Base-by-base conservation (phyloP, 2,888 invertebrate species). In the Cyaniris semiargus region DNA sequence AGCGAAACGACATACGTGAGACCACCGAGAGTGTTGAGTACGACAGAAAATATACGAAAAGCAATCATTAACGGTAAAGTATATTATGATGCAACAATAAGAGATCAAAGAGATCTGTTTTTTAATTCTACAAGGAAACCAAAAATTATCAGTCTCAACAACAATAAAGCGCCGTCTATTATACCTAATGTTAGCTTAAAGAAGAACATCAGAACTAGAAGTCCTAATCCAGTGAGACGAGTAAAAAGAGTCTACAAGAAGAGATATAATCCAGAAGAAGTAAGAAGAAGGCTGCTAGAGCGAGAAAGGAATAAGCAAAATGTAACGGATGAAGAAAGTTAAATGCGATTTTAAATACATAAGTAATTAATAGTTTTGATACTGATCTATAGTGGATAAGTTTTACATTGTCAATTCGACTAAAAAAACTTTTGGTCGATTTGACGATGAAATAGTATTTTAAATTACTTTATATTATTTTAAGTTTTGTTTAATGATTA, bases 251-350 rank as follows among this genome's bases (percentile, higher is more conserved):
- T 94, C 7, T 94, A 90, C 78, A 91, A 86, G 80, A 92, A 92
- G 81, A 91, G 89, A 81, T 94, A 94, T 80, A 93, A 94, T 75
- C 94, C 94, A n/a, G 93, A 90, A 1, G 94, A 94, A 87, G 94
- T 94, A 7, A 92, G 94, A 85, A 89, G 89, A 84, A 86, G 94
- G 82, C 86, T 94, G 84, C 83, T 94, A 78, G 93, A 94, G 80
- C 87, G 90, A 83, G 93, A 94, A 75, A 91, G 84, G 76, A 88
- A 81, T 85, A 86, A 84, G 74, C 74, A 81, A 88, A 87, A 82
- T 79, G 83, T 79, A 78, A 85, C 66, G 71, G 79, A 79, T 60
- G 48, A 75, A 70, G 79, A 82, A 78, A 81, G 80, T 70, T 81
- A 79, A n/a, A 70, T 70, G 15, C 18, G 27, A 48, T n/a, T 44